These are phyloP conservation scores for Salvelinus namaycush DNA, from an alignment of 2,113 vertebrate genomes.

Conservation along the genomic window DNA sequence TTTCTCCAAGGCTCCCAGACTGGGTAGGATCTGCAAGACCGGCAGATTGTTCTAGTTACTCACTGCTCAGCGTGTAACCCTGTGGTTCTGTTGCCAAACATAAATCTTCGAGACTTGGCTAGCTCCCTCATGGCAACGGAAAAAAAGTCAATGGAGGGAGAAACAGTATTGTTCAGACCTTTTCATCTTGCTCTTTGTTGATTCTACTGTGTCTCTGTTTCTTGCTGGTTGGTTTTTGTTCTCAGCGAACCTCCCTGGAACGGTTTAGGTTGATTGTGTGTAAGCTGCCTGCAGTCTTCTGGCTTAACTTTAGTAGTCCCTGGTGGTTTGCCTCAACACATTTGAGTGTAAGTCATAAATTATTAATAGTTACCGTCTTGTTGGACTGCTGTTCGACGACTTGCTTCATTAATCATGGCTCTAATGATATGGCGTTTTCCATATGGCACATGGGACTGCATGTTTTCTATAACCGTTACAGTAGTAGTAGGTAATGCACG, in stretches of 20 bases:
- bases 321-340: slow-evolving; percentile 19
- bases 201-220: neutral
- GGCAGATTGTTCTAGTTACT: slow-evolving; percentile 59
- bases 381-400: slow-evolving; percentile 13
- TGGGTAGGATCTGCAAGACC: slow-evolving; percentile 45
- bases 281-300: neutral
- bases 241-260: neutral
- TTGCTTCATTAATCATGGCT: slow-evolving; percentile 22
- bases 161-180: neutral
- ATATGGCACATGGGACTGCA: neutral
- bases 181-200: neutral
- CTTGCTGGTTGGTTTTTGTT: neutral
- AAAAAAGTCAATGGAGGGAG: slow-evolving; percentile 25
- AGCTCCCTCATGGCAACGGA: slow-evolving; percentile 58
- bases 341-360: slow-evolving; percentile 18
- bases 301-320: neutral
- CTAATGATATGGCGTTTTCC: neutral
- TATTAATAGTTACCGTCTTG: slow-evolving; percentile 14
- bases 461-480: neutral
- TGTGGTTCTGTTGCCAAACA: slow-evolving; percentile 28
- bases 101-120: slow-evolving; percentile 32
- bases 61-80: slow-evolving; percentile 50
- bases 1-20: slow-evolving; percentile 50
- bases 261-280: neutral
- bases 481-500: neutral